Evolutionary conservation across 2,888 invertebrate species (phyloP), one percentile per base, ranked within the genome.

Genomic region (Drosophila lutescens): DNA sequence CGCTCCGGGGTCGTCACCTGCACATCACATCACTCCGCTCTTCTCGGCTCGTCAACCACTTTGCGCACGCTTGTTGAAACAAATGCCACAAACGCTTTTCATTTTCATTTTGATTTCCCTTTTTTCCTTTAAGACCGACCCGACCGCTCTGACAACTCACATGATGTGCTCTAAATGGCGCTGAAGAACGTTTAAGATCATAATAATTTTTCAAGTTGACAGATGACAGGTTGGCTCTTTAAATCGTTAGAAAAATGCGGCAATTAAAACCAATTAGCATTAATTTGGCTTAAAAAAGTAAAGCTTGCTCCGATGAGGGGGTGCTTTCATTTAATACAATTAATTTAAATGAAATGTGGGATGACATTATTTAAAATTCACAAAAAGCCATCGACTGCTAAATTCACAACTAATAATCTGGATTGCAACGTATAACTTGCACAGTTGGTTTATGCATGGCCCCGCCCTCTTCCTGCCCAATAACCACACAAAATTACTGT

Each of bases 71-170:
- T 53, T 53, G 47, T 67, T 54, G 71, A 47, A 71, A 71, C 60
- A 71, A 61, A 67, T 66, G 65, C 68, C 68, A 67, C 34, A 26
- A 55, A 66, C 55, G 54, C 36, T 70, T 70, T 70, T 69, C 69
- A 70, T 69, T 65, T 65, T 38, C 67, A 67, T 66, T 66, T 53
- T 40, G 6, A 23, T 36, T 30, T 30, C n/a, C 47, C 44, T 32
- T 53, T 40, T 40, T 26, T 32, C 34, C 20, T 41, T 20, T 9
- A 62, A 23, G 23, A 13, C 13, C 44, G 12, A 12, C 17, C 17
- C 26, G 26, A 20, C 20, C 20, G 12, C 26, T 6, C 26, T 20
- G 12, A 26, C 30, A 41, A 12, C 43, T 44, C 34, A 20, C 15
- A 8, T 34, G 26, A 12, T 62, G 26, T 40, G 62, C 49, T 41